Percentiles rank a stretch among this genome's conserved stretches.
Conservation (phyloP, 2,113 vertebrate species). For the Halcyon malimbica region DNA sequence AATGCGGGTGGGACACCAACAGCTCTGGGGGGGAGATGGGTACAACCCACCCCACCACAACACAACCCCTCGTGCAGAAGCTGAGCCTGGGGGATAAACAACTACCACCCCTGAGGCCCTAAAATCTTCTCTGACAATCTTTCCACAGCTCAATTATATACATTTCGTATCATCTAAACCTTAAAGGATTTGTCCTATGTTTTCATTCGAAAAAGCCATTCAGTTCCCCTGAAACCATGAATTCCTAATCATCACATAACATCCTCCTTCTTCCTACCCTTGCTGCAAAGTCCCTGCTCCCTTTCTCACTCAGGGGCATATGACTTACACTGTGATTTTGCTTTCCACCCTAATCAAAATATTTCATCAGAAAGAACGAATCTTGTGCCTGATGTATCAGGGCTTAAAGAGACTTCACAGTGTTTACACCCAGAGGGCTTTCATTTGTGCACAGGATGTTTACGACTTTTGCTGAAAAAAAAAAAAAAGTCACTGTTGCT, state of each 20-base stretch:
- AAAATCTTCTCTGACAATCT: background rate
- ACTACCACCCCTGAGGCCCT: rapidly evolving
- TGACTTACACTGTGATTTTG: background rate
- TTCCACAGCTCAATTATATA: background rate
- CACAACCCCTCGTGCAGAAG: background rate
- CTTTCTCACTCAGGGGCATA: background rate
- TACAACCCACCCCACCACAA: rapidly evolving
- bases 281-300: background rate
- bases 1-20: rapidly evolving
- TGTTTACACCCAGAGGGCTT: background rate
- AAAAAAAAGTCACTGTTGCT: background rate
- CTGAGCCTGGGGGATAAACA: background rate
- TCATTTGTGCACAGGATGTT: background rate
- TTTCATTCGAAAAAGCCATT: background rate
- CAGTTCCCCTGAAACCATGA: background rate
- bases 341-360: background rate
- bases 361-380: background rate
- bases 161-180: background rate
- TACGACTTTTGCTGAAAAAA: background rate
- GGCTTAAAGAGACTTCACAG: background rate
- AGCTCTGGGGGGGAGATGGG: background rate
- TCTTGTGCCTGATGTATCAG: background rate
- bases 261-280: background rate
- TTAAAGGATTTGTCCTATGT: background rate
- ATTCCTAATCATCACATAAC: background rate